Evolutionary conservation across 1,140 invertebrate species (phyloP).

Genomic region (Gerris buenoi): DNA sequence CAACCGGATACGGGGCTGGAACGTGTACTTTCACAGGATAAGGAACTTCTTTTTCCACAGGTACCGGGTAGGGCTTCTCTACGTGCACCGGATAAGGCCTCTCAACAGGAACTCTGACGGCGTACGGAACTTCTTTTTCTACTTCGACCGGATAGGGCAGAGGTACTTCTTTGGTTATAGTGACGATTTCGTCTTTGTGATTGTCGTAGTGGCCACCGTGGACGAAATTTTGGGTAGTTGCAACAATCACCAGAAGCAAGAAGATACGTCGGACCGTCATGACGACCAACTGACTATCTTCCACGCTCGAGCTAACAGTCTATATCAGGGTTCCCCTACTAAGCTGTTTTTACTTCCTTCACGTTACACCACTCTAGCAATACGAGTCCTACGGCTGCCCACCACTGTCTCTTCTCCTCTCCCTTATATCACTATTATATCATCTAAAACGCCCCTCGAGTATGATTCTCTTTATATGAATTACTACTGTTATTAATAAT

Average conservation of each 20-base stretch:
- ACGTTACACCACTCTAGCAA: too few species aligned
- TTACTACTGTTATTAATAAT: too few species aligned
- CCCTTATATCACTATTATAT: too few species aligned
- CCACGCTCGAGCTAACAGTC: neutral
- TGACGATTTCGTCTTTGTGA: constrained; percentile 51
- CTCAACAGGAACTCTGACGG: constrained; percentile 21
- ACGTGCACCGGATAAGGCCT: constrained; percentile 21
- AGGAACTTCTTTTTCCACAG: constrained; percentile 20
- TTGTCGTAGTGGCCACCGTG: neutral
- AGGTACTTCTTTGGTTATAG: constrained; percentile 50
- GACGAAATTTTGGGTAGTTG: neutral
- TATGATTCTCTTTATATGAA: too few species aligned
- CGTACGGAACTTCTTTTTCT: constrained; percentile 21
- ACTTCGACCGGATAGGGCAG: constrained; percentile 49
- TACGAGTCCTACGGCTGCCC: too few species aligned
- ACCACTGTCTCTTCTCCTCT: too few species aligned
- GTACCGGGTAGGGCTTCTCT: constrained; percentile 20
- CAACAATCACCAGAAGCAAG: neutral
- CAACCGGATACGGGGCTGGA: constrained; percentile 41
- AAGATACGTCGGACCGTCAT: neutral
- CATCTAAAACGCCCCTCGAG: too few species aligned
- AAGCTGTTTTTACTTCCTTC: too few species aligned
- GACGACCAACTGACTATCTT: neutral
- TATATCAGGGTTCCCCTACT: neutral
- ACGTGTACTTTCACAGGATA: constrained; percentile 45